Conservation (phyloP, 2,888 invertebrate species). For the Chymomyza caudatula region DNA sequence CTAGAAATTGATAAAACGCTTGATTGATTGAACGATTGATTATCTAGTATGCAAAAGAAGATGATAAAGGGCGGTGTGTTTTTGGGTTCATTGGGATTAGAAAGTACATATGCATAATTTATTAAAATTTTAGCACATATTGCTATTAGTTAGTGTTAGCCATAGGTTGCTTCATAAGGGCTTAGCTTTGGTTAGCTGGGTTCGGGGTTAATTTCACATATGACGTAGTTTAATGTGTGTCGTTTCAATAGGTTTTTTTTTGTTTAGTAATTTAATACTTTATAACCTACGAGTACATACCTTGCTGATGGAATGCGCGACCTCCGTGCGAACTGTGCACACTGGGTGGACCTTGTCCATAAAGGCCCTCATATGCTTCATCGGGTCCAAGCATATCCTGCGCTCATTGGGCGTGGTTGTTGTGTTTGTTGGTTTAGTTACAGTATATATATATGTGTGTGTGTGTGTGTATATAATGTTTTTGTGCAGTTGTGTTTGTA, state of each 20-base stretch:
- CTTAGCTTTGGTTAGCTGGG: too few relatives aligned
- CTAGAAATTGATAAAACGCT: not conserved
- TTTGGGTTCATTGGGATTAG: too few relatives aligned
- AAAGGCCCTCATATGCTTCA: conserved; percentile 95
- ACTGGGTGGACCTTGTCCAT: conserved; percentile 93
- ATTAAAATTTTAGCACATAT: too few relatives aligned
- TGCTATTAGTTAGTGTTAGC: not conserved
- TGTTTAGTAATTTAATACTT: not conserved
- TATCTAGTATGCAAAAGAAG: not conserved
- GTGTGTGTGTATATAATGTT: conserved; percentile 30
- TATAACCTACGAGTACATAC: conserved; percentile 80
- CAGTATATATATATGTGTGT: conserved; percentile 27
- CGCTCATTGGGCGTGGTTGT: conserved; percentile 44
- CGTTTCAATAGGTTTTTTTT: not conserved
- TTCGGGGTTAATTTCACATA: too few relatives aligned
- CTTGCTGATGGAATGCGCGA: conserved; percentile 88
- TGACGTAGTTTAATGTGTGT: not conserved
- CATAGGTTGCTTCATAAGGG: too few relatives aligned
- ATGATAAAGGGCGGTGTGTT: not conserved
- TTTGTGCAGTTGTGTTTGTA: conserved; percentile 27
- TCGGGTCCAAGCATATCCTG: conserved; percentile 87
- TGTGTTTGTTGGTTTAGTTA: conserved; percentile 21
- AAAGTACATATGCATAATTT: not conserved
- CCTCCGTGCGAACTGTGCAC: conserved; percentile 89
- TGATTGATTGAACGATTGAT: conserved; percentile 2